phyloP scores from a whole-genome alignment of 2,888 invertebrate genomes.

The Pherbina coryleti region DNA sequence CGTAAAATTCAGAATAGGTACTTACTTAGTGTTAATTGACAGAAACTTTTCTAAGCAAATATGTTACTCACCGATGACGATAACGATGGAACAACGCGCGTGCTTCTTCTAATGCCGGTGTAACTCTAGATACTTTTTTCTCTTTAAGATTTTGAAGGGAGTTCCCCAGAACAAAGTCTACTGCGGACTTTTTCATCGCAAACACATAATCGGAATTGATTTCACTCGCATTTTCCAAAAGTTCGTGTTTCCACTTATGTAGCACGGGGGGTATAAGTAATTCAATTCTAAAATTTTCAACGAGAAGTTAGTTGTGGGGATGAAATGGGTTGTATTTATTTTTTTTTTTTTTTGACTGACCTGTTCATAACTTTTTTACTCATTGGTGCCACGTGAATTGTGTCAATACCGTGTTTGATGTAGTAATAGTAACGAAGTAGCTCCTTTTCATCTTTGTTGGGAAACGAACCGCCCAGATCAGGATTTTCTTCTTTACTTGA shows the following conservation, averaged over 20 bases:
- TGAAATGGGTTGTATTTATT: not conserved
- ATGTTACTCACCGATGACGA: slow-evolving; percentile 75
- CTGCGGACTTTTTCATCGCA: slow-evolving; percentile 90
- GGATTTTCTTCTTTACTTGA: slow-evolving; percentile 70
- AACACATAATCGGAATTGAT: slow-evolving; percentile 88
- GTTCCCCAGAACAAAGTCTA: slow-evolving; percentile 91
- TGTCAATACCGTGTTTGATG: slow-evolving; percentile 90
- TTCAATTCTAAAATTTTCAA: slow-evolving; percentile 72
- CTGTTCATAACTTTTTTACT: slow-evolving; percentile 79
- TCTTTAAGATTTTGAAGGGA: slow-evolving; percentile 69
- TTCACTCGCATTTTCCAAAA: slow-evolving; percentile 78
- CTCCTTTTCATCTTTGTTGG: slow-evolving; percentile 77
- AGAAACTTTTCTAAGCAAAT: too few species aligned
- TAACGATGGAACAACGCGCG: slow-evolving; percentile 77
- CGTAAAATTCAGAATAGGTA: too few species aligned
- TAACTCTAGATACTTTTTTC: slow-evolving; percentile 48
- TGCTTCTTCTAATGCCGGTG: slow-evolving; percentile 72
- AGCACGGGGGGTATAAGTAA: slow-evolving; percentile 75
- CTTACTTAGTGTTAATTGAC: too few species aligned
- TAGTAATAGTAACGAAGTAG: slow-evolving; percentile 89
- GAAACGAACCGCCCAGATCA: slow-evolving; percentile 66
- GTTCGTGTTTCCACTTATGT: slow-evolving; percentile 74
- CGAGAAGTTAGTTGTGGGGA: not conserved
- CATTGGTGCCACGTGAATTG: slow-evolving; percentile 88
- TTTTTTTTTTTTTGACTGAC: slow-evolving; percentile 61